Evolutionary conservation across 2,113 vertebrate genomes (phyloP).

Genomic region (Chloroceryle aenea): DNA sequence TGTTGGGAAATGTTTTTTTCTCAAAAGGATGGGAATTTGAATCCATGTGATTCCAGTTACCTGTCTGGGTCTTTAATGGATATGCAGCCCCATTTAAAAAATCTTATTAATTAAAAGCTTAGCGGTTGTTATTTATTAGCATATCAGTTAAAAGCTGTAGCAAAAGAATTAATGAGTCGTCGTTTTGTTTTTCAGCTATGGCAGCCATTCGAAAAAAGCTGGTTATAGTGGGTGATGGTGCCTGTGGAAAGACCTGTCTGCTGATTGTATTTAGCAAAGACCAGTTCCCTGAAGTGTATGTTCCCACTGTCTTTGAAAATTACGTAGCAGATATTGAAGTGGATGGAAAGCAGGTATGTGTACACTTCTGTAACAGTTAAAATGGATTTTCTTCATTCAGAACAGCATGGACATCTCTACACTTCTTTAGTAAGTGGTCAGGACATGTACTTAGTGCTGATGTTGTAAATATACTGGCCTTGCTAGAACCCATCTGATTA

Average conservation of each 20-base stretch:
- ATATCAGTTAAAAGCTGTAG: background rate
- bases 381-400: background rate
- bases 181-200: slow-evolving; percentile 82
- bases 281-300: slow-evolving; percentile 98
- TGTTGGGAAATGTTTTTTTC: background rate
- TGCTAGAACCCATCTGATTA: background rate
- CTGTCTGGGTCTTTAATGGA: background rate
- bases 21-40: background rate
- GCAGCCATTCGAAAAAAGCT: slow-evolving; percentile 99
- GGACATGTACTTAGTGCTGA: background rate
- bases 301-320: slow-evolving; percentile 98
- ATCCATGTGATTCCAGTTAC: background rate
- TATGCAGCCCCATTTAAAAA: background rate
- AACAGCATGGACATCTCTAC: background rate
- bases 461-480: background rate
- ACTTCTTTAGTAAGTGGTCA: background rate
- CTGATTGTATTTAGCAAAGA: slow-evolving; percentile 99
- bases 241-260: slow-evolving; percentile 97
- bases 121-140: background rate
- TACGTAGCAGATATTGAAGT: slow-evolving; percentile 99
- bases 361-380: background rate
- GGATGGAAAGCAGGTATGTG: slow-evolving; percentile 92
- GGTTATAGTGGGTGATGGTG: slow-evolving; percentile 98
- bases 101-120: background rate
- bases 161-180: background rate